Evolutionary conservation across 2,797 vertebrate genomes (phyloP), one percentile per base, ranked within the genome.

Genomic region (Nannoperca obscura): DNA sequence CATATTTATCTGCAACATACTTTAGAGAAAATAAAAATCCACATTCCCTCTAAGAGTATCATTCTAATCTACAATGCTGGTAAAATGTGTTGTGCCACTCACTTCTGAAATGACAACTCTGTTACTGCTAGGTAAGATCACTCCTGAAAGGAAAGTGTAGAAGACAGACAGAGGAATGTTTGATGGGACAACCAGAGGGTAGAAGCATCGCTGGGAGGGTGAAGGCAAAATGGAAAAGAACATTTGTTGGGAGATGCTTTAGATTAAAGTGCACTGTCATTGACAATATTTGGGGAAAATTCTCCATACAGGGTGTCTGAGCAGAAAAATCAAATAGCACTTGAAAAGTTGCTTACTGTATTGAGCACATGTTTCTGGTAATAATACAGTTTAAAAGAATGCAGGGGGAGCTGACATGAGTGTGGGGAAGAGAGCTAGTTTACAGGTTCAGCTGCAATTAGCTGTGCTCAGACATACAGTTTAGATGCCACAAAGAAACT

Each of bases 141-240:
- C 19, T 50, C 38, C 30, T 75, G 22, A 72, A 65, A 78, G 15
- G 24, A 4, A 62, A 40, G 55, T 10, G 46, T 46, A 38, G 22
- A 71, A 40, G 40, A 42, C 47, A 81, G 76, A 71, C 79, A 71
- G 73, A 76, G 62, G 44, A 13, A 61, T 64, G 49, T 69, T 76
- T 82, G 80, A 78, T 71, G 5, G 20, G 57, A 71, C 46, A 69
- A 60, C 44, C 50, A 67, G 62, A 50, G 57, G 52, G 58, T 24
- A 71, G 46, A 11, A 13, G 36, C 61, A 60, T 55, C 3, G 15
- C 57, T 30, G 27, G 14, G 46, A 55, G 52, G 59, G 27, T 67
- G 17, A 58, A 79, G n/a, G 75, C 63, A 42, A 63, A 69, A 77
- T 42, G 24, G 65, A 20, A n/a, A 46, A 44, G 64, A 36, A 62